Evolutionary conservation across 2,888 invertebrate genomes (phyloP), one percentile per base, ranked within the genome.

Genomic region (Tyria jacobaeae): DNA sequence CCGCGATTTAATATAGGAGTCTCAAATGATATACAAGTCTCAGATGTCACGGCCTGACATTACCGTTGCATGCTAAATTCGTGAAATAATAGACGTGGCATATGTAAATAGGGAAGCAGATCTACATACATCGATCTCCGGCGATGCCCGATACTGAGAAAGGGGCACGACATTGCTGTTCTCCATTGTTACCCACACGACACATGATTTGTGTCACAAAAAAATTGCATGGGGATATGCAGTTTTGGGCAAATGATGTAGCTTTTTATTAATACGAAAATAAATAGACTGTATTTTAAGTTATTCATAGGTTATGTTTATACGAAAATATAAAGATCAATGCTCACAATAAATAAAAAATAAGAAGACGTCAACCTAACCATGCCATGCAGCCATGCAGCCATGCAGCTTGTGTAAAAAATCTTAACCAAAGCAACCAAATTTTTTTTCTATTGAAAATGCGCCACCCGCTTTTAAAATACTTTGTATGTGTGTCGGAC

Each of bases 101-200:
- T 91, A 92, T 91, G 92, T 90, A 87, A 91, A 91, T 91, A 75
- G 70, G 71, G 68, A 48, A 54, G 63, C 76, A 73, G 86, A 92
- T 92, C 91, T 92, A 89, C 91, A 92, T 92, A 90, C 89, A 90
- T 90, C 89, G 88, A 89, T 90, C 90, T 85, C 77, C 64, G 80
- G 81, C 84, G 84, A 81, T 82, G 82, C 76, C 83, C 76, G 87
- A 89, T 89, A 89, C 83, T 70, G 78, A 70, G 75, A 80, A 79
- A 78, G 75, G 81, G 74, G 79, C 88, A 87, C 88, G 88, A 87
- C 76, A 68, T 73, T 70, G 84, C 56, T 15, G 51, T 72, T 84
- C 65, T 77, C 86, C 89, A 89, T 62, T 85, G 77, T 56, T 60
- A 24, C 31, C 82, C 82, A 81, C 75, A 71, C 64, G 64, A 27